Evolutionary conservation across 2,888 invertebrate genomes (phyloP), one percentile per base, ranked within the genome.

Genomic region (Stenichneumon culpator): DNA sequence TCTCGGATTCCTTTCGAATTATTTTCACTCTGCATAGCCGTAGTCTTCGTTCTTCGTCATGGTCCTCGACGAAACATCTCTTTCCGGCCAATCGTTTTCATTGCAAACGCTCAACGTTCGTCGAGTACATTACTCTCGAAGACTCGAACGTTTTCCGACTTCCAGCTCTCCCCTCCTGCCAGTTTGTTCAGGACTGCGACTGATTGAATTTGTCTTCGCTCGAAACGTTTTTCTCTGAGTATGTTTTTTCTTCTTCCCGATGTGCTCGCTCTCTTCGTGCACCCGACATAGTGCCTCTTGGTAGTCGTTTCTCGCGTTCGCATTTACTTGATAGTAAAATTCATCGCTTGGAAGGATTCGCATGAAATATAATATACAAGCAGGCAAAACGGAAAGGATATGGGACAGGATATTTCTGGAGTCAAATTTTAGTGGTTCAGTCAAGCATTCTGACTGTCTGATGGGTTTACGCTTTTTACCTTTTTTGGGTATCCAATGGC

Each of bases 171-270:
- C 39, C 60, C 54, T 74, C 74, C 47, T 63, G 75, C 47, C 77
- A 83, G 82, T 87, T 86, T 82, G 82, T 83, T 82, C 82, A 78
- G 74, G 84, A 86, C 87, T 84, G 67, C 28, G 57, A 54, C 44
- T 80, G 86, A 87, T 86, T 86, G 87, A 84, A 86, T 86, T 82
- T 75, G 72, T 86, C 84, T 86, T 84, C 79, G 73, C 72, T n/a
- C 52, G 60, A 68, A 72, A 77, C 80, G 67, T 75, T 73, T 84
- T 60, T 75, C 60, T 25, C 32, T 14, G 50, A 54, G 39, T 54
- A 25, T 22, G 44, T 67, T 63, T 77, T 50, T 82, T 52, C 44
- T 32, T 50, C 32, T 16, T 52, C 25, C 22, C 39, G 19, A 52
- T 68, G 9, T 36, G 25, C 16, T 68, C 25, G 32, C 44, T 19